A percentile compares a stretch with the other conserved stretches of the same genome.
These are phyloP conservation scores for Drosophila bunnanda DNA, from an alignment of 2,888 invertebrate genomes.

Conservation along the genomic window DNA sequence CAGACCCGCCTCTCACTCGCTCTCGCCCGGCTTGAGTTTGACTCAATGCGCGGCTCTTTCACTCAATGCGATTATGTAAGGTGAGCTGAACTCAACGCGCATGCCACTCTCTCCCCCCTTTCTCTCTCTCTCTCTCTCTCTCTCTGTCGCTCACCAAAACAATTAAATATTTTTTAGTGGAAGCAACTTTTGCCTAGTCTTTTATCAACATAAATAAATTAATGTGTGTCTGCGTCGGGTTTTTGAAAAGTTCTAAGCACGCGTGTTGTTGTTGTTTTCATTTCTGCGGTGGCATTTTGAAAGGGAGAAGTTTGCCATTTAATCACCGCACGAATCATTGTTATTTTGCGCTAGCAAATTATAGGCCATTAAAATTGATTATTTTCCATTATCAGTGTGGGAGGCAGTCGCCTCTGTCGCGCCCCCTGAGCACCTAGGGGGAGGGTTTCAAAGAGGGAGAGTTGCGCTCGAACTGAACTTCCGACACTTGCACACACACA, in stretches of 20 bases:
- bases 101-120: slow-evolving; percentile 5
- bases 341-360: slow-evolving; percentile 71
- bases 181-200: slow-evolving; percentile 58
- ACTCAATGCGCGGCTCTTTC: slow-evolving; percentile 43
- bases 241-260: slow-evolving; percentile 19
- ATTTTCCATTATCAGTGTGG: slow-evolving; percentile 63
- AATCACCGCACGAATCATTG: slow-evolving; percentile 60
- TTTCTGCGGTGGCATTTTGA: slow-evolving; percentile 55
- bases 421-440: slow-evolving; percentile 9
- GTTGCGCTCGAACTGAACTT: slow-evolving; percentile 21
- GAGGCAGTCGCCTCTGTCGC: slow-evolving; percentile 35
- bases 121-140: not conserved
- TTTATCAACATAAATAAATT: slow-evolving; percentile 58
- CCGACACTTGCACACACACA: slow-evolving; percentile 23
- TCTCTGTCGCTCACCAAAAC: not conserved
- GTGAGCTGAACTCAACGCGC: slow-evolving; percentile 39
- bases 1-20: slow-evolving; percentile 64
- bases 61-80: slow-evolving; percentile 64
- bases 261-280: slow-evolving; percentile 3
- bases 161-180: slow-evolving; percentile 46
- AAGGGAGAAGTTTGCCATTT: slow-evolving; percentile 60
- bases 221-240: slow-evolving; percentile 20
- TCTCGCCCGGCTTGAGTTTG: slow-evolving; percentile 56
- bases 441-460: not conserved
- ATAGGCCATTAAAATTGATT: slow-evolving; percentile 75